phyloP scores from a whole-genome alignment of 2,797 vertebrate species.

The Sylvia borin region DNA sequence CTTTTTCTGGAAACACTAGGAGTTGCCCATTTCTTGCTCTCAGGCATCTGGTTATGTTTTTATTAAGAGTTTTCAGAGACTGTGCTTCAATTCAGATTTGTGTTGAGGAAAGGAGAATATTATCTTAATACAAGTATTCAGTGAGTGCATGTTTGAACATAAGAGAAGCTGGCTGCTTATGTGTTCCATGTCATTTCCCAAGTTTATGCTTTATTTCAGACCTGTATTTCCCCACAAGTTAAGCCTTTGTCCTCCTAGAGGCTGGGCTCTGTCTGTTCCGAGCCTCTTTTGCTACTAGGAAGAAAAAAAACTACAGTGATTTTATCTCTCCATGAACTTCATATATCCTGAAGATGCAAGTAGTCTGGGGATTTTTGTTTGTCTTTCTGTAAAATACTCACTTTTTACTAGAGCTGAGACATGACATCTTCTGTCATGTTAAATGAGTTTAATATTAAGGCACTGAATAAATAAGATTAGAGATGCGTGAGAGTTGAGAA shows the following conservation, averaged over 20 bases:
- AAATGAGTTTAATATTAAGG: background rate
- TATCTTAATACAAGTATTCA: background rate
- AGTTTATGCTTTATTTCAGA: background rate
- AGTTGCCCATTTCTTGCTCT: background rate
- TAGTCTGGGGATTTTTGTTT: background rate
- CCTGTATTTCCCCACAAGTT: background rate
- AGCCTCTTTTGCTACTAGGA: background rate
- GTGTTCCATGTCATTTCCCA: background rate
- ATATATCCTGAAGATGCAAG: background rate
- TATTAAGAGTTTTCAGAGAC: background rate
- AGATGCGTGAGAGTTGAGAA: background rate
- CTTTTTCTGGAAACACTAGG: background rate
- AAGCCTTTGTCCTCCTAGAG: background rate
- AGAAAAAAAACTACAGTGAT: background rate
- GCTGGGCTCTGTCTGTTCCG: background rate
- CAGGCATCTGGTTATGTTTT: background rate
- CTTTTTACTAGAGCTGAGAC: background rate
- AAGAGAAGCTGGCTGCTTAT: background rate
- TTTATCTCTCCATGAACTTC: background rate
- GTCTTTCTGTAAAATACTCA: background rate
- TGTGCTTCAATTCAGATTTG: background rate
- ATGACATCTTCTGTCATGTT: background rate
- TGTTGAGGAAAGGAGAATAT: background rate
- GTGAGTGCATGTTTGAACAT: background rate
- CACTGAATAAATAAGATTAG: constrained; percentile 3